Conservation (phyloP, 2,888 invertebrate species). For the Gari tellinella region DNA sequence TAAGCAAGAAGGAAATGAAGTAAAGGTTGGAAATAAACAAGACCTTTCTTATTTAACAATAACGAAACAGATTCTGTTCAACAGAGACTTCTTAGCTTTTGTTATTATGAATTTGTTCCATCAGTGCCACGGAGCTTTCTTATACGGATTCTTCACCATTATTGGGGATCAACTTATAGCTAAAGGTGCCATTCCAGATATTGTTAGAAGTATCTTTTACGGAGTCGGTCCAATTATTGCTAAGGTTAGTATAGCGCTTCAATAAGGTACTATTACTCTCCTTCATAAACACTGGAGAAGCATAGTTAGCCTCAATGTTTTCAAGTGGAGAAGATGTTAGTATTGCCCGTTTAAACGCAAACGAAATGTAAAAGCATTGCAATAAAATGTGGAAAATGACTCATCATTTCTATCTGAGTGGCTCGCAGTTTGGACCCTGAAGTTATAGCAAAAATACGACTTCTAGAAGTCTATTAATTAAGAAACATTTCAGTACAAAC, state of each 20-base stretch:
- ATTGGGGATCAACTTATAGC: constrained; percentile 76
- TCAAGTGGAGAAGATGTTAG: too few relatives aligned
- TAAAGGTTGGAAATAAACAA: constrained; percentile 32
- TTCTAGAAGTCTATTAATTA: too few relatives aligned
- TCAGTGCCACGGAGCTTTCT: constrained; percentile 72
- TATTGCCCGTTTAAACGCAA: too few relatives aligned
- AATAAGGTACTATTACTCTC: too few relatives aligned
- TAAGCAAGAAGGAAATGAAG: constrained; percentile 24
- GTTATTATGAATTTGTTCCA: constrained; percentile 79
- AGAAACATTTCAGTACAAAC: too few relatives aligned
- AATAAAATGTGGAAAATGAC: too few relatives aligned
- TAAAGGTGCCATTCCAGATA: constrained; percentile 62
- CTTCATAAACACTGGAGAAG: too few relatives aligned
- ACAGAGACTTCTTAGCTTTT: constrained; percentile 78
- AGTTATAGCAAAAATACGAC: too few relatives aligned
- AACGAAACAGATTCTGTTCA: constrained; percentile 72
- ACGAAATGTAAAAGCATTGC: too few relatives aligned
- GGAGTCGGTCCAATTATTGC: constrained; percentile 66
- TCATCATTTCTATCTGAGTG: too few relatives aligned
- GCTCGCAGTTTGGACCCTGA: too few relatives aligned
- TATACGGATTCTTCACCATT: constrained; percentile 75
- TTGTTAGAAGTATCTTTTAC: constrained; percentile 73
- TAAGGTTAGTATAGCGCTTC: constrained; percentile 58
- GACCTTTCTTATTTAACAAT: constrained; percentile 62
- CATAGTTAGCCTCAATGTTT: too few relatives aligned